A percentile compares a stretch with the other conserved stretches of the same genome.
Conservation (phyloP, 2,113 vertebrate species). For the Gila orcuttii region DNA sequence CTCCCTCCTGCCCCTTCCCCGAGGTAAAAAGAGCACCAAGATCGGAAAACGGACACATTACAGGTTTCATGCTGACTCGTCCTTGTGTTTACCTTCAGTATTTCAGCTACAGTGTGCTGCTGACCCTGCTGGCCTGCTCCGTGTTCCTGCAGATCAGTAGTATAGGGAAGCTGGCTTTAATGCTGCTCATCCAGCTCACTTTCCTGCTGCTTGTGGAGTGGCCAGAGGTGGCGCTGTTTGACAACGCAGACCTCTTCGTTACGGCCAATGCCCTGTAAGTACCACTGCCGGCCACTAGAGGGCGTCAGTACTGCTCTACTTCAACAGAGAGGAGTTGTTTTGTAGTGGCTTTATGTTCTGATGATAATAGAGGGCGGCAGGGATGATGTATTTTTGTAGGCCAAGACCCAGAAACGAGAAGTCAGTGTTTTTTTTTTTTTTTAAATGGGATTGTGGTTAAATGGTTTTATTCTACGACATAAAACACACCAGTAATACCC, state of each 20-base stretch:
- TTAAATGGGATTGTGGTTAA: too few relatives aligned
- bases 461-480: too few relatives aligned
- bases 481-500: too few relatives aligned
- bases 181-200: conserved; percentile 86
- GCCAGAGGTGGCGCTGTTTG: conserved; percentile 88
- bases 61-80: too few relatives aligned
- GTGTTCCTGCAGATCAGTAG: conserved; percentile 98
- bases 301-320: not conserved
- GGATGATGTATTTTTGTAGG: too few relatives aligned
- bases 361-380: not conserved
- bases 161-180: conserved; percentile 91
- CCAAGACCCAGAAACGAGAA: too few relatives aligned
- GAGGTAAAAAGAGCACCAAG: conserved; percentile 77
- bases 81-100: conserved; percentile 74
- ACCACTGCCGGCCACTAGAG: not conserved
- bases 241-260: conserved; percentile 94
- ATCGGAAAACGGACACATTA: not conserved
- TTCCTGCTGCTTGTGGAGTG: conserved; percentile 92
- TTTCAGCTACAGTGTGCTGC: conserved; percentile 90
- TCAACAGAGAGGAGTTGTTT: not conserved
- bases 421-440: too few relatives aligned
- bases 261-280: conserved; percentile 92
- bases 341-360: not conserved
- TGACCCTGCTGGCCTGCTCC: conserved; percentile 93
- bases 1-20: conserved; percentile 87